Conservation (phyloP, 2,797 vertebrate species). For the Rallus crepitans region DNA sequence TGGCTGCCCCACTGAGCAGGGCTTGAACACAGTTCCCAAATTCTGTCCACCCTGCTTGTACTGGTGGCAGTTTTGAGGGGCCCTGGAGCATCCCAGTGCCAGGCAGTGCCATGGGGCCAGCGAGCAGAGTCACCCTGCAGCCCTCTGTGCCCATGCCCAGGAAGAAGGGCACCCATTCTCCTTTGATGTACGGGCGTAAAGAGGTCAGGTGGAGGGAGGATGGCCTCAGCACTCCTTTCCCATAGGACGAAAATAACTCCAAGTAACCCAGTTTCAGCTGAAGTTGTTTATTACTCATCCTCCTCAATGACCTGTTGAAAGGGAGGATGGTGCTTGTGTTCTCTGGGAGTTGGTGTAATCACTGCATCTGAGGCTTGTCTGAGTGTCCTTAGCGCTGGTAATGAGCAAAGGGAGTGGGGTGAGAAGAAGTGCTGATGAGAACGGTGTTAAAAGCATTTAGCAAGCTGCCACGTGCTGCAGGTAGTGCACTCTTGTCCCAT, state of each 20-base stretch:
- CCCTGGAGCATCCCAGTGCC: neutral
- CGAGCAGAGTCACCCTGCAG: neutral
- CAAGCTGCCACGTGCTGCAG: neutral
- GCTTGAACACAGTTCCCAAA: neutral
- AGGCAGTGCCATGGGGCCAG: rapidly evolving
- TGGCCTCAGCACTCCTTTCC: neutral
- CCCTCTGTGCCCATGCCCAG: neutral
- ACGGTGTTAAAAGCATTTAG: neutral
- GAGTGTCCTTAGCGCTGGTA: neutral
- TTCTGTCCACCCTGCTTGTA: rapidly evolving
- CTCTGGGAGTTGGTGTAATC: neutral
- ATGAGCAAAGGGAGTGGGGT: neutral
- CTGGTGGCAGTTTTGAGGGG: rapidly evolving
- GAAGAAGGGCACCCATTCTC: neutral
- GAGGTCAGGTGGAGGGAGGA: neutral
- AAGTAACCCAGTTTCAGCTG: constrained; percentile 2
- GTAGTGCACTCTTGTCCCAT: neutral
- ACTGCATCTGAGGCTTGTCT: neutral
- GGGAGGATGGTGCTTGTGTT: neutral
- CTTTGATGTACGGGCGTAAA: neutral
- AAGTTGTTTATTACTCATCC: neutral
- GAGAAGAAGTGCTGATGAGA: neutral
- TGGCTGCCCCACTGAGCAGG: rapidly evolving
- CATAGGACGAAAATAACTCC: neutral
- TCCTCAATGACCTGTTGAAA: neutral